phyloP scores from a whole-genome alignment of 2,797 vertebrate species.

The Pelodytes ibericus region DNA sequence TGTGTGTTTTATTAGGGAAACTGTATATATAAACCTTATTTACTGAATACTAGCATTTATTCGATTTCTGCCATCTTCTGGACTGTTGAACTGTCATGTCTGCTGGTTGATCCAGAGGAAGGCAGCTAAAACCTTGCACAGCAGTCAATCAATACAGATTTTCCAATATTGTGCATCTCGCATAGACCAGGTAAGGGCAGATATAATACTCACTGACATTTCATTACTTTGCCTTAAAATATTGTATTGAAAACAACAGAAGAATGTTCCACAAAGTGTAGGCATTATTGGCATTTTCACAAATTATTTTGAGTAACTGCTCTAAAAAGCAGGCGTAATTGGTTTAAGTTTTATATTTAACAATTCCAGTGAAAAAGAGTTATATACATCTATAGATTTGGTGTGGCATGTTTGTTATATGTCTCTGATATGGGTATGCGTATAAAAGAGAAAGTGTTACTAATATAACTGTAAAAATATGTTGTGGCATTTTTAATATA shows the following conservation, averaged over 20 bases:
- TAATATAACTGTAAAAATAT: too few relatives aligned
- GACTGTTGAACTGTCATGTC: constrained; percentile 40
- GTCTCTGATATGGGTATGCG: neutral
- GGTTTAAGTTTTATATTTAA: constrained; percentile 18
- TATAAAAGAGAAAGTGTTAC: neutral
- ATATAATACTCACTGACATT: constrained; percentile 47
- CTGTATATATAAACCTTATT: neutral
- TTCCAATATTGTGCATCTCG: constrained; percentile 46
- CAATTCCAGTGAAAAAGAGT: constrained; percentile 5
- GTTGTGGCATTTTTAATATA: too few relatives aligned
- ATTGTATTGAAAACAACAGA: constrained; percentile 48
- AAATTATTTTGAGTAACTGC: constrained; percentile 37
- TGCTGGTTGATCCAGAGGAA: constrained; percentile 32
- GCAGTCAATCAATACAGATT: constrained; percentile 54
- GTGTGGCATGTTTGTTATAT: neutral
- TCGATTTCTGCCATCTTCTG: constrained; percentile 28
- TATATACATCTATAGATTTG: neutral
- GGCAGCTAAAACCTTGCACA: constrained; percentile 35
- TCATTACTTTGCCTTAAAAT: constrained; percentile 51
- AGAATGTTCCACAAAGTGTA: constrained; percentile 26
- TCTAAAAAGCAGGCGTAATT: constrained; percentile 41
- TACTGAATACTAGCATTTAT: neutral
- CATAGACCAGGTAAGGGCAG: constrained; percentile 46
- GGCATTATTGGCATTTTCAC: constrained; percentile 40
- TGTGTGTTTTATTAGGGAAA: constrained; percentile 14